These are phyloP conservation scores for Troides helena DNA, from an alignment of 2,888 invertebrate genomes.

Conservation along the genomic window DNA sequence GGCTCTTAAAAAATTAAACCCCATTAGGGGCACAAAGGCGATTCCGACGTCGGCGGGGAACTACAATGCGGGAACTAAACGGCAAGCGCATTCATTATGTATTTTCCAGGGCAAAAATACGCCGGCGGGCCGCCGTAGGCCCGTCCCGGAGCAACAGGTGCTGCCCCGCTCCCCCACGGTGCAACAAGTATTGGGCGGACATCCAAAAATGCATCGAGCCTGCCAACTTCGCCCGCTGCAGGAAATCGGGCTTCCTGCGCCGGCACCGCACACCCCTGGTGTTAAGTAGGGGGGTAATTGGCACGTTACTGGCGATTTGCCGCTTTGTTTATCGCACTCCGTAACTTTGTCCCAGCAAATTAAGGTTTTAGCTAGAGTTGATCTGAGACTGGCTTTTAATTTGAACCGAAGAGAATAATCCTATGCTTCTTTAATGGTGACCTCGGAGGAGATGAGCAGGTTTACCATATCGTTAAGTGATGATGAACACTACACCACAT, in stretches of 20 bases:
- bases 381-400: not conserved
- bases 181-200: constrained; percentile 79
- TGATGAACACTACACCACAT: no score
- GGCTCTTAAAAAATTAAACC: constrained; percentile 42
- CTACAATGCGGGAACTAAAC: constrained; percentile 62
- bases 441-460: no score
- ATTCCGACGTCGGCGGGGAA: constrained; percentile 50
- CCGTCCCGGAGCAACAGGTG: constrained; percentile 66
- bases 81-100: constrained; percentile 74
- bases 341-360: constrained; percentile 14
- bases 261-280: constrained; percentile 34
- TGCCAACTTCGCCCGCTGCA: constrained; percentile 54
- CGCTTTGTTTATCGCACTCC: constrained; percentile 17
- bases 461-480: no score
- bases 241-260: constrained; percentile 54
- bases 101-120: constrained; percentile 74
- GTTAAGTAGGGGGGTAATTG: constrained; percentile 42
- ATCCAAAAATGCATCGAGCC: constrained; percentile 77
- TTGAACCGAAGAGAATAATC: not conserved
- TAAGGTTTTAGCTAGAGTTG: no score
- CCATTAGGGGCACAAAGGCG: constrained; percentile 37
- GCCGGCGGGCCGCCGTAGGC: constrained; percentile 45
- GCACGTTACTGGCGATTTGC: constrained; percentile 27
- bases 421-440: no score
- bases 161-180: constrained; percentile 46